These are phyloP conservation scores for Meandrina meandrites DNA, from an alignment of 92 coral and sea anemone genomes.

Conservation along the genomic window DNA sequence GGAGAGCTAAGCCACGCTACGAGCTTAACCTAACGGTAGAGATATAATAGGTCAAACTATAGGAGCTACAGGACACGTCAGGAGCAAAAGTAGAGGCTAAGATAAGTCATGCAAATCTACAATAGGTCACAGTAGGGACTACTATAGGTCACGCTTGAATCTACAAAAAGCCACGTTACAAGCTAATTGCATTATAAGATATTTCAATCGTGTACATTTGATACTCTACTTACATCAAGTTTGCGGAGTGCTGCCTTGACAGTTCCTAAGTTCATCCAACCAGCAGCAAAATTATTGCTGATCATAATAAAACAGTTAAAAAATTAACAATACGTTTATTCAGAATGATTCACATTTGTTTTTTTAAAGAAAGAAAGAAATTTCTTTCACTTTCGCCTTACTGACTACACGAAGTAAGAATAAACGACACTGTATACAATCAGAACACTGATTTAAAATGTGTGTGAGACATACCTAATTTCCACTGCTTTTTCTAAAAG, in stretches of 20 bases:
- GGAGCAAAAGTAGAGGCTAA: not conserved
- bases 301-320: not conserved
- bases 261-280: slow-evolving; percentile 95
- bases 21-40: not conserved
- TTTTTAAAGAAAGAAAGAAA: not conserved
- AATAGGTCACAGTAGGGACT: not conserved
- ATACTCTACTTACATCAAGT: slow-evolving; percentile 52
- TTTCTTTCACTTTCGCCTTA: not conserved
- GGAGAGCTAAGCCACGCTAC: not conserved
- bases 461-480: slow-evolving; percentile 45
- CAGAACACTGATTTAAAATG: too few species aligned
- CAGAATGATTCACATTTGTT: not conserved
- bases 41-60: not conserved
- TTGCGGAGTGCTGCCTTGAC: slow-evolving; percentile 84
- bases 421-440: too few species aligned
- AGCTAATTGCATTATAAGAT: not conserved
- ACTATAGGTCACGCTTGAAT: not conserved
- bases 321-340: not conserved
- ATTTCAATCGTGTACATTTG: not conserved
- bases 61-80: not conserved
- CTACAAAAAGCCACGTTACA: not conserved
- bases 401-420: too few species aligned
- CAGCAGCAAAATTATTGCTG: slow-evolving; percentile 84
- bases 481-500: slow-evolving; percentile 79
- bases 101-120: not conserved